Conservation (phyloP, 1,140 invertebrate species). For the Drosophila novamexicana region DNA sequence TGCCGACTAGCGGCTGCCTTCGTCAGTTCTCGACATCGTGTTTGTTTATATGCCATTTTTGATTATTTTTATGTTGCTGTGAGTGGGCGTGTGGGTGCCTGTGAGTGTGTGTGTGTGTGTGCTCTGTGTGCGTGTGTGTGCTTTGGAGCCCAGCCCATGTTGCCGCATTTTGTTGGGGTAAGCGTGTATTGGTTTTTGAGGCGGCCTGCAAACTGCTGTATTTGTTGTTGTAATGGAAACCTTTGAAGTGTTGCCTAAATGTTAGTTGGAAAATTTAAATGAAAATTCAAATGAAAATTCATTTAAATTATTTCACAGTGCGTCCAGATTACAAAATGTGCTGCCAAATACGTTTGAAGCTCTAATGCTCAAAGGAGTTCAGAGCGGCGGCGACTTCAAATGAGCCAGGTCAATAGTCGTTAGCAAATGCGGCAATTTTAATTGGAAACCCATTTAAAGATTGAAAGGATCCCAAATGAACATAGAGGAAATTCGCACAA, state of each 20-base stretch:
- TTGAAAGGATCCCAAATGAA: slow-evolving; percentile 5
- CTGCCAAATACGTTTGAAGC: slow-evolving; percentile 9
- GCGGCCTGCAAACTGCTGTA: neutral
- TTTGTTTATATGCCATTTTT: slow-evolving; percentile 76
- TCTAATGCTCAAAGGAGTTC: slow-evolving; percentile 39
- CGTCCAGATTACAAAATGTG: slow-evolving; percentile 18
- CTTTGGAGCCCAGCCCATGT: neutral
- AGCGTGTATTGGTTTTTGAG: slow-evolving; percentile 13
- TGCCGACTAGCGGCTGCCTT: slow-evolving; percentile 20
- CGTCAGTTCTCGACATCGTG: slow-evolving; percentile 40
- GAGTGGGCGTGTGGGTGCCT: slow-evolving; percentile 1
- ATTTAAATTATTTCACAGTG: slow-evolving; percentile 58
- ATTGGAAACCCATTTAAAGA: slow-evolving; percentile 45
- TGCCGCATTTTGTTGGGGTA: slow-evolving; percentile 8
- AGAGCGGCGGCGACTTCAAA: neutral
- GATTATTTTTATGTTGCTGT: slow-evolving; percentile 65
- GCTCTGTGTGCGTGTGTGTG: slow-evolving; percentile 6
- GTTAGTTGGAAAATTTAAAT: slow-evolving; percentile 60
- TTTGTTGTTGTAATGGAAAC: slow-evolving; percentile 63
- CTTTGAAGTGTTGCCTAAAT: slow-evolving; percentile 71
- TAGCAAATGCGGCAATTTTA: slow-evolving; percentile 21
- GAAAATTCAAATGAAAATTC: slow-evolving; percentile 58
- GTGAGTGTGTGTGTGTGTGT: slow-evolving; percentile 11
- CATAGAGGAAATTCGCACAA: neutral
- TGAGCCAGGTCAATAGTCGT: neutral